Conservation (phyloP, 2,888 invertebrate genomes). For the Capitulum mitella region DNA sequence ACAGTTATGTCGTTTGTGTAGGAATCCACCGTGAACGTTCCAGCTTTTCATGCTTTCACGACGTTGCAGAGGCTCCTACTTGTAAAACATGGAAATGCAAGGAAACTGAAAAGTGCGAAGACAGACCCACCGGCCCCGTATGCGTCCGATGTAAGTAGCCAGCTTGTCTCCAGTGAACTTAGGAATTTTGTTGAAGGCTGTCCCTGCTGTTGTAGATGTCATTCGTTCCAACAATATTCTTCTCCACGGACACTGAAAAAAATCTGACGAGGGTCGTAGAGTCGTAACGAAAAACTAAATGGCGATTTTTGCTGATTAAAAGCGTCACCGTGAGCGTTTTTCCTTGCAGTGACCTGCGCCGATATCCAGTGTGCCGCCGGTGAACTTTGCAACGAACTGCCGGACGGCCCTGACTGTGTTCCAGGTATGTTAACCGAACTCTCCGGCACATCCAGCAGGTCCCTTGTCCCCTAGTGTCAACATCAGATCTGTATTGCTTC, state of each 20-base stretch:
- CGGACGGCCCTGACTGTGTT: slow-evolving; percentile 5
- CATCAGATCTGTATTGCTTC: too few relatives aligned
- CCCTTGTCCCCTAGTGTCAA: too few relatives aligned
- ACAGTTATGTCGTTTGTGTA: too few relatives aligned
- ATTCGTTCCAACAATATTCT: neutral
- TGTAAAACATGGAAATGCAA: neutral
- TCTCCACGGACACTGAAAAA: neutral
- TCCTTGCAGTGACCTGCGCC: neutral
- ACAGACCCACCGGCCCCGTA: neutral
- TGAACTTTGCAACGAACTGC: slow-evolving; percentile 1
- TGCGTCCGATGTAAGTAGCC: neutral
- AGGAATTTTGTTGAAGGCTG: too few relatives aligned
- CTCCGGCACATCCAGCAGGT: too few relatives aligned
- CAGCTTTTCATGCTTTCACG: too few relatives aligned
- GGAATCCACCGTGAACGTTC: too few relatives aligned
- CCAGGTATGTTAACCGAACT: too few relatives aligned
- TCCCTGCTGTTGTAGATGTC: too few relatives aligned
- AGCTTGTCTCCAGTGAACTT: too few relatives aligned
- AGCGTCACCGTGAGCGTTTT: neutral
- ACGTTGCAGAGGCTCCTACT: neutral
- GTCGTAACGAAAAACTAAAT: neutral
- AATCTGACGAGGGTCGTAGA: too few relatives aligned
- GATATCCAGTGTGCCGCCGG: slow-evolving; percentile 1
- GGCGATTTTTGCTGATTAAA: neutral
- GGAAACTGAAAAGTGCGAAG: neutral